These are phyloP conservation scores for Cryptus viduatorius DNA, from an alignment of 2,888 invertebrate species.

Conservation along the genomic window DNA sequence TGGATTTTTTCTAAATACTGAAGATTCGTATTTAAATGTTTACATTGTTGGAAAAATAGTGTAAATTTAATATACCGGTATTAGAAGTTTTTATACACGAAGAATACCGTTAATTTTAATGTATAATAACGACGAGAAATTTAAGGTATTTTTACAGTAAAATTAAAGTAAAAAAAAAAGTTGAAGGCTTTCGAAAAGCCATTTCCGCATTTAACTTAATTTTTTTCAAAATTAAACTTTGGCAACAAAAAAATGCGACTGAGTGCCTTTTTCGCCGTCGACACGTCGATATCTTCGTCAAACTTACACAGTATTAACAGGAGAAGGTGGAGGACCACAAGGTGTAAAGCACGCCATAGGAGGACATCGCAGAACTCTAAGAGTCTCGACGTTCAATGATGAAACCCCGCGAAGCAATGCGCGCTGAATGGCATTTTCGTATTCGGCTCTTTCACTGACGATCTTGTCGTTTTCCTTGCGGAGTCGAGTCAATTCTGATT, in stretches of 20 bases:
- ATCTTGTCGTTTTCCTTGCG: slow-evolving; percentile 80
- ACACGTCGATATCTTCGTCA: neutral
- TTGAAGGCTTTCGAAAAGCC: too few species aligned
- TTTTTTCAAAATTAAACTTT: too few species aligned
- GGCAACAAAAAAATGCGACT: too few species aligned
- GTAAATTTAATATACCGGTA: neutral
- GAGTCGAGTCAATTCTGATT: slow-evolving; percentile 76
- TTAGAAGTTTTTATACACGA: too few species aligned
- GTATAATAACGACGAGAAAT: too few species aligned
- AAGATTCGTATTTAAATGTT: too few species aligned
- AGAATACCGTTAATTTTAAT: too few species aligned
- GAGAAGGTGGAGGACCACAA: slow-evolving; percentile 70
- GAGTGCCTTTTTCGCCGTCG: too few species aligned
- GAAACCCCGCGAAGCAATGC: slow-evolving; percentile 82
- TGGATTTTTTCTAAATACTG: neutral
- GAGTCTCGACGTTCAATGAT: slow-evolving; percentile 80
- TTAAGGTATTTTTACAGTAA: too few species aligned
- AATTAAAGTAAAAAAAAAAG: too few species aligned
- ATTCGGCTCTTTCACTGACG: slow-evolving; percentile 79
- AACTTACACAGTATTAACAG: slow-evolving; percentile 58
- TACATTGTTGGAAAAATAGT: neutral
- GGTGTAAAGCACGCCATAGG: slow-evolving; percentile 76
- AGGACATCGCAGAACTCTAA: slow-evolving; percentile 79
- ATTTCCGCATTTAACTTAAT: too few species aligned
- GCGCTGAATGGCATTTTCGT: slow-evolving; percentile 81